A percentile compares a stretch with the other conserved stretches of the same genome.
Conservation (phyloP, 2,888 invertebrate genomes). For the Tethea ocularis region DNA sequence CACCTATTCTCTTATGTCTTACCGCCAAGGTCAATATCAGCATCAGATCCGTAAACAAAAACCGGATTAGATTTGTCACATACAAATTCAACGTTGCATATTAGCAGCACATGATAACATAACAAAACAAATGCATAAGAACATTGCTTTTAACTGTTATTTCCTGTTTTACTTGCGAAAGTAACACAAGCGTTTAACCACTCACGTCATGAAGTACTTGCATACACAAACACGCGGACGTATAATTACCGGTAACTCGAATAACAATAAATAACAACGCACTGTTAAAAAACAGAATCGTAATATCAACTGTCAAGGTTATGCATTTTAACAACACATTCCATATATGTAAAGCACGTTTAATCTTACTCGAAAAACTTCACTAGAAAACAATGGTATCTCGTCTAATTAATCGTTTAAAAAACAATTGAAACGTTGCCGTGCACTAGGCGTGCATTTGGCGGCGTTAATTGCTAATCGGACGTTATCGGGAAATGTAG, state of each 20-base stretch:
- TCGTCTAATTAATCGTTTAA: constrained; percentile 34
- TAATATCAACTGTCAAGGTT: constrained; percentile 59
- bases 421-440: constrained; percentile 44
- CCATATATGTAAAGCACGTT: constrained; percentile 51
- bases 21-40: constrained; percentile 70
- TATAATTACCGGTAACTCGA: constrained; percentile 53
- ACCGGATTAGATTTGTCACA: constrained; percentile 69
- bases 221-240: constrained; percentile 53
- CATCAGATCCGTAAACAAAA: constrained; percentile 69
- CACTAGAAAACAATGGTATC: constrained; percentile 43
- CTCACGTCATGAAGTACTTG: constrained; percentile 50
- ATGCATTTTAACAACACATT: constrained; percentile 75
- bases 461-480: constrained; percentile 68
- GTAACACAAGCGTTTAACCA: constrained; percentile 42
- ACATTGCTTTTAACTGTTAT: constrained; percentile 47
- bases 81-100: constrained; percentile 63
- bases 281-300: constrained; percentile 50
- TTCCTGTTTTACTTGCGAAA: constrained; percentile 60
- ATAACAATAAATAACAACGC: constrained; percentile 48
- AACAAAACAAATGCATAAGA: constrained; percentile 48
- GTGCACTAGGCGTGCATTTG: constrained; percentile 65
- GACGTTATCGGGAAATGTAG: constrained; percentile 68
- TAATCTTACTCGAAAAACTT: constrained; percentile 58
- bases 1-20: constrained; percentile 49
- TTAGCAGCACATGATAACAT: constrained; percentile 50